Evolutionary conservation across 2,113 vertebrate species (phyloP).

Genomic region (Cheirogaleus medius): DNA sequence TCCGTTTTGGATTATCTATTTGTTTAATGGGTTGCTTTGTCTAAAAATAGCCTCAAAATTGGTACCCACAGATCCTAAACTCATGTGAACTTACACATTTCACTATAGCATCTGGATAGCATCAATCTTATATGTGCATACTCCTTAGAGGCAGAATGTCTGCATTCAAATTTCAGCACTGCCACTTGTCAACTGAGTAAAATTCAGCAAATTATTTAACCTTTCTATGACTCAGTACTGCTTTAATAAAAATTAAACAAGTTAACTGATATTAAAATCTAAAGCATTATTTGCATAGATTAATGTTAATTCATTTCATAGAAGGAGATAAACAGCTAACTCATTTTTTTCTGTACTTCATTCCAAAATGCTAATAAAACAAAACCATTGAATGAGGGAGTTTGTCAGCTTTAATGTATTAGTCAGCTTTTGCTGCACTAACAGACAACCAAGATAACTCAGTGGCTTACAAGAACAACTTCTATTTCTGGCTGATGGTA

Average conservation of each 20-base stretch:
- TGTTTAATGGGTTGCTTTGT: not conserved
- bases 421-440: not conserved
- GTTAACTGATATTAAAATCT: not conserved
- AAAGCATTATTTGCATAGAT: not conserved
- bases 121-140: not conserved
- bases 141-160: not conserved
- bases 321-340: not conserved
- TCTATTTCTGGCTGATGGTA: not conserved
- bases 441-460: not conserved
- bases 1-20: not conserved
- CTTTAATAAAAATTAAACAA: not conserved
- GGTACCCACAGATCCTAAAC: not conserved
- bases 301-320: not conserved
- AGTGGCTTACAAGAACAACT: not conserved
- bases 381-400: not conserved
- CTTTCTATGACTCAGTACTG: not conserved
- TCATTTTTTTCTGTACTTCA: not conserved
- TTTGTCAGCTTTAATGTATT: not conserved
- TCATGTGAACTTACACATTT: not conserved
- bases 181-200: not conserved
- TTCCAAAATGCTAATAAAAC: not conserved
- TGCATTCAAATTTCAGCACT: not conserved
- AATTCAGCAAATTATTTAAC: not conserved
- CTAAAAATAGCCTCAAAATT: not conserved
- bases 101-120: not conserved